These are phyloP conservation scores for Sialis fuliginosa DNA, from an alignment of 2,888 invertebrate species.

Conservation along the genomic window DNA sequence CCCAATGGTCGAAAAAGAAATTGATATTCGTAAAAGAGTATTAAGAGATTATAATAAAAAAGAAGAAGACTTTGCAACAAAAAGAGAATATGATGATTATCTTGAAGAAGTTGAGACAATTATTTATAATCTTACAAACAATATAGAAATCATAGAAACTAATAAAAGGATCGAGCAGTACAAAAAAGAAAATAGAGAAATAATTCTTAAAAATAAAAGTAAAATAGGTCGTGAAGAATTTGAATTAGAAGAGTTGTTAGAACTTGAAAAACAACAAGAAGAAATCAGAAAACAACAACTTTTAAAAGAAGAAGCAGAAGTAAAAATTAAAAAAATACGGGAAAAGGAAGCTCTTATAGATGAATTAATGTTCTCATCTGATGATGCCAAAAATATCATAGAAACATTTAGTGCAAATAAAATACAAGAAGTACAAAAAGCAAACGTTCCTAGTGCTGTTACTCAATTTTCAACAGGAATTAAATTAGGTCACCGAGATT, in stretches of 20 bases:
- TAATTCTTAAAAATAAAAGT: slow-evolving; percentile 63
- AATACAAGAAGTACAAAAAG: slow-evolving; percentile 42
- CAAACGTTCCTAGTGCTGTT: slow-evolving; percentile 28
- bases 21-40: slow-evolving; percentile 80
- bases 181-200: slow-evolving; percentile 75
- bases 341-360: slow-evolving; percentile 88
- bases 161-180: slow-evolving; percentile 82
- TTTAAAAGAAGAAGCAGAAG: slow-evolving; percentile 44
- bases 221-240: slow-evolving; percentile 65
- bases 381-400: slow-evolving; percentile 75
- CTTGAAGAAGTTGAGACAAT: slow-evolving; percentile 88
- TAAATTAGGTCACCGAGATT: slow-evolving; percentile 47
- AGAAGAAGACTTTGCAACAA: slow-evolving; percentile 75
- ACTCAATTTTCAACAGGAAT: slow-evolving; percentile 78
- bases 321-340: slow-evolving; percentile 64
- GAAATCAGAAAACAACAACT: slow-evolving; percentile 55
- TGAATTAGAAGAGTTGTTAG: slow-evolving; percentile 70
- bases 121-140: slow-evolving; percentile 77
- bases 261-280: slow-evolving; percentile 62
- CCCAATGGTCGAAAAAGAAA: slow-evolving; percentile 90
- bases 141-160: slow-evolving; percentile 74
- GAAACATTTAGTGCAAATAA: slow-evolving; percentile 57
- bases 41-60: slow-evolving; percentile 86
- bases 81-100: slow-evolving; percentile 88
- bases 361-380: slow-evolving; percentile 85